Conservation (phyloP, 1,140 invertebrate species). For the Druon quercuslanigerum region DNA sequence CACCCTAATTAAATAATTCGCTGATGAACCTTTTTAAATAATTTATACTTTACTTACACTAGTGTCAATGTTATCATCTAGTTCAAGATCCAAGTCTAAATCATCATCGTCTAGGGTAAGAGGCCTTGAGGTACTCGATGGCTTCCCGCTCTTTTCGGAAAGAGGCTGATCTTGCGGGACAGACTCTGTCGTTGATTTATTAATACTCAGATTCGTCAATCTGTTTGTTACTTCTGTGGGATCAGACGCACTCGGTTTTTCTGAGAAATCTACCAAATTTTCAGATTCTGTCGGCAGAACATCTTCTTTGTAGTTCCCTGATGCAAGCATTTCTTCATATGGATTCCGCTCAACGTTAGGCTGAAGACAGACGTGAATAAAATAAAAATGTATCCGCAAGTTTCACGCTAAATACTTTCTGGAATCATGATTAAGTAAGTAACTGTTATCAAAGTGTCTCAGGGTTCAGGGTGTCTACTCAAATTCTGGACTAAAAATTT, state of each 20-base stretch:
- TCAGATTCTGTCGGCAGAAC: neutral
- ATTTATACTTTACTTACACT: constrained; percentile 72
- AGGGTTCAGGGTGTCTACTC: too few species aligned
- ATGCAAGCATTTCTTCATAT: constrained; percentile 83
- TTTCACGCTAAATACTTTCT: neutral
- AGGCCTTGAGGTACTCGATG: constrained; percentile 61
- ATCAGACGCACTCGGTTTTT: neutral
- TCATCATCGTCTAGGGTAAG: constrained; percentile 75
- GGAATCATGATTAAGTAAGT: too few species aligned
- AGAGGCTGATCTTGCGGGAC: constrained; percentile 33
- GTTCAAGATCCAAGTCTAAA: constrained; percentile 79
- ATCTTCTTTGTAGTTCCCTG: constrained; percentile 61
- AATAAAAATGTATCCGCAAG: constrained; percentile 34
- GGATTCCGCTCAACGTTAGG: constrained; percentile 84
- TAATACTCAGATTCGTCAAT: constrained; percentile 58
- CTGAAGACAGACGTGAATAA: constrained; percentile 68
- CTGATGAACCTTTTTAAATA: neutral
- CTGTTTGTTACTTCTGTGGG: constrained; percentile 47
- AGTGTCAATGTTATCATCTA: constrained; percentile 82
- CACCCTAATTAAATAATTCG: too few species aligned
- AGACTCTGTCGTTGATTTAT: constrained; percentile 40
- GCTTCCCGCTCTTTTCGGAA: constrained; percentile 37
- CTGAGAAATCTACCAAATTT: neutral
- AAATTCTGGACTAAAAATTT: too few species aligned
- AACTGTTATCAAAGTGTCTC: too few species aligned